Conservation (phyloP, 2,113 vertebrate genomes). For the Anolis sagrei region DNA sequence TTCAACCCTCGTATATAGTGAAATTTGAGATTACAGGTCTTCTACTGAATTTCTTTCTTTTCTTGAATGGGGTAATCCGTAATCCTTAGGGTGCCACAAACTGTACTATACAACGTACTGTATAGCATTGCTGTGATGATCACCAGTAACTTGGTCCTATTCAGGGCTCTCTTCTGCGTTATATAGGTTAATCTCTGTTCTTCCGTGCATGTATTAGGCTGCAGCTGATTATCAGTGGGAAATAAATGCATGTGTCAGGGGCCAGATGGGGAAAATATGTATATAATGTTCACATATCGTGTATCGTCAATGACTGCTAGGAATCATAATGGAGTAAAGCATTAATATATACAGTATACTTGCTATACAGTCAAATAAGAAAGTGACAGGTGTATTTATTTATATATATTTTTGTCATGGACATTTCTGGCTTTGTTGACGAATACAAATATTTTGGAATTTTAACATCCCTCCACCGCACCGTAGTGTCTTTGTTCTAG, state of each 20-base stretch:
- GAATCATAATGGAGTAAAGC: slow-evolving; percentile 37
- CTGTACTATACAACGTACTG: slow-evolving; percentile 29
- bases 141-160: slow-evolving; percentile 27
- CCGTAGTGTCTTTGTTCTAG: slow-evolving; percentile 75
- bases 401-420: slow-evolving; percentile 68
- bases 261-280: slow-evolving; percentile 49
- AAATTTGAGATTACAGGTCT: not conserved
- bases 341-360: slow-evolving; percentile 58
- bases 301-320: slow-evolving; percentile 50
- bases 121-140: slow-evolving; percentile 31
- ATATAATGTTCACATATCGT: slow-evolving; percentile 29
- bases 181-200: slow-evolving; percentile 38
- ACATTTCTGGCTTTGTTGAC: slow-evolving; percentile 72
- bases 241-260: slow-evolving; percentile 33
- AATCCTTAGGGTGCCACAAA: slow-evolving; percentile 16
- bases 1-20: no score
- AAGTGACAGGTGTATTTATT: slow-evolving; percentile 65
- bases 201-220: slow-evolving; percentile 32
- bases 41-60: slow-evolving; percentile 4
- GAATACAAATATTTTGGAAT: slow-evolving; percentile 79
- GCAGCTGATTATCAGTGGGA: slow-evolving; percentile 40
- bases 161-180: slow-evolving; percentile 43
- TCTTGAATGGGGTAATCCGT: slow-evolving; percentile 16
- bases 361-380: slow-evolving; percentile 60
- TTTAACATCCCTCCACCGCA: slow-evolving; percentile 74